phyloP scores from a whole-genome alignment of 2,113 vertebrate species.

The Oreochromis aureus region DNA sequence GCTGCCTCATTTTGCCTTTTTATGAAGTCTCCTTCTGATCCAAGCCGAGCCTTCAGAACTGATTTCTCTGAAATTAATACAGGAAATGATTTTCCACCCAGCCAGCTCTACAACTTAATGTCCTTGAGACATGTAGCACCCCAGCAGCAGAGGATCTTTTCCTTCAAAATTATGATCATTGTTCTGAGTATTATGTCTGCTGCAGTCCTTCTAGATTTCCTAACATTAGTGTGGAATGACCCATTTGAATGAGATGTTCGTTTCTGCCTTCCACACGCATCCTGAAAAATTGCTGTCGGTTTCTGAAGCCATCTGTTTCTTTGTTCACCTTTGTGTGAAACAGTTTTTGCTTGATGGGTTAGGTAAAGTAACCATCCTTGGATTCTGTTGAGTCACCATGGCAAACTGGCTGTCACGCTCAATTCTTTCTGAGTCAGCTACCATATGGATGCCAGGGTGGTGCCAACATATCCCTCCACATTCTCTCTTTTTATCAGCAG shows the following conservation, averaged over 20 bases:
- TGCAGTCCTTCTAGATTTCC: neutral
- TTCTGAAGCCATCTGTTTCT: neutral
- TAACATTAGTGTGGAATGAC: neutral
- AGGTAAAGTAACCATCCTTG: neutral
- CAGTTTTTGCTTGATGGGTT: neutral
- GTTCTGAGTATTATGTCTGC: neutral
- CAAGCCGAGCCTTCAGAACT: constrained; percentile 8
- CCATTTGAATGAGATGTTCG: neutral
- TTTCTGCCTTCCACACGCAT: neutral
- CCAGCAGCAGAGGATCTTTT: neutral
- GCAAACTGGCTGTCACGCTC: neutral
- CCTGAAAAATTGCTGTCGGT: neutral
- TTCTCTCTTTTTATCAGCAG: neutral
- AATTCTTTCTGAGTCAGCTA: neutral
- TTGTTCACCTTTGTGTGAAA: neutral
- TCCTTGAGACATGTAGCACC: constrained; percentile 32
- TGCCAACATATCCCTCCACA: neutral
- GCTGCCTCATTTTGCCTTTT: constrained; percentile 4
- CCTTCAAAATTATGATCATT: constrained; percentile 44
- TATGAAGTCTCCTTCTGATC: constrained; percentile 1
- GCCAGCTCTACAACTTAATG: constrained; percentile 28
- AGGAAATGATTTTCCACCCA: neutral
- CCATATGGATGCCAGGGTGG: neutral
- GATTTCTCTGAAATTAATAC: constrained; percentile 33
- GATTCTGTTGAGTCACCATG: neutral